phyloP scores from a whole-genome alignment of 2,797 vertebrate genomes.

The Amniataba percoides region DNA sequence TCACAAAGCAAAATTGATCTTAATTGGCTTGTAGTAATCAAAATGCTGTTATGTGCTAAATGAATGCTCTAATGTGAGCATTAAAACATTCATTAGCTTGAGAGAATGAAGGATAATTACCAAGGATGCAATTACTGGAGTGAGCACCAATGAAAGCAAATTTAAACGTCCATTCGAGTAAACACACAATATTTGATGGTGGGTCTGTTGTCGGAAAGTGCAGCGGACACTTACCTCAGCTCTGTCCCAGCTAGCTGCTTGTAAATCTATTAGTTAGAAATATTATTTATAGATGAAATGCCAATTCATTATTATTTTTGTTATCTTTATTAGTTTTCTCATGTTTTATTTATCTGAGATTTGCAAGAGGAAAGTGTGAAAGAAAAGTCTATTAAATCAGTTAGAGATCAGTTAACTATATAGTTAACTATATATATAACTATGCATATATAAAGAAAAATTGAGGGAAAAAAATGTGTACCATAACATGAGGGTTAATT shows the following conservation, averaged over 20 bases:
- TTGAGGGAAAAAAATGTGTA: not conserved
- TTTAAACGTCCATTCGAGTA: constrained; percentile 70
- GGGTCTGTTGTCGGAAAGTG: constrained; percentile 33
- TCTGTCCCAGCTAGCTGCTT: not conserved
- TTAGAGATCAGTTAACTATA: too few species aligned
- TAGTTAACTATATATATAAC: not conserved
- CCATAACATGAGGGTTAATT: not conserved
- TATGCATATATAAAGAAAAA: not conserved
- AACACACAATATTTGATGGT: constrained; percentile 67
- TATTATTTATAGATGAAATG: not conserved
- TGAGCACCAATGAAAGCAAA: constrained; percentile 72
- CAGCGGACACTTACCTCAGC: constrained; percentile 29
- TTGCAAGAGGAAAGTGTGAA: too few species aligned
- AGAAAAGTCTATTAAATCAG: too few species aligned
- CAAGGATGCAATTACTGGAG: constrained; percentile 81
- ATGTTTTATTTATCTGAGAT: not conserved
- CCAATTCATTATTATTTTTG: not conserved
- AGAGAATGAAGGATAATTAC: constrained; percentile 84
- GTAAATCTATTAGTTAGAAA: constrained; percentile 9
- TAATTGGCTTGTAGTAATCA: constrained; percentile 87
- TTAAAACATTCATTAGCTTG: constrained; percentile 86
- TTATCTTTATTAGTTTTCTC: not conserved
- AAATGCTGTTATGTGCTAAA: constrained; percentile 87
- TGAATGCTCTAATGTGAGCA: constrained; percentile 86
- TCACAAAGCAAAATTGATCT: constrained; percentile 85